A percentile compares a stretch with the other conserved stretches of the same genome.
Evolutionary conservation across 2,113 vertebrate species (phyloP).

Genomic region (Prinia subflava): DNA sequence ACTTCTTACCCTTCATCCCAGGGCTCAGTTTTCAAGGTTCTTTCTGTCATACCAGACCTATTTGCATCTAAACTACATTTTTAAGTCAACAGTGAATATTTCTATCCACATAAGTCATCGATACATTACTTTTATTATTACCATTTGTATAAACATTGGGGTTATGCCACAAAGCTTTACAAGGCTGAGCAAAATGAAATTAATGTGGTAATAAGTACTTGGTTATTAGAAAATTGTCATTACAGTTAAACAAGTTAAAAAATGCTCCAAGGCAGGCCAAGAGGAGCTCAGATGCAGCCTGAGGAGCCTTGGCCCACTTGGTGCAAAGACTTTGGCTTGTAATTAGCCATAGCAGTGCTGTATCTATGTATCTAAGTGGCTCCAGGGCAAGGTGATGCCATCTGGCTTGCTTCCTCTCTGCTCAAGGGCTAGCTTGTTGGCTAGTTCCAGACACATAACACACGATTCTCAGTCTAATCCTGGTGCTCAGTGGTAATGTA

Average conservation of each 20-base stretch:
- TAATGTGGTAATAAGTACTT: neutral
- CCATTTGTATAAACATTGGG: neutral
- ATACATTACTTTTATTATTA: neutral
- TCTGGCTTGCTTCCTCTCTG: neutral
- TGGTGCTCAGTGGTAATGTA: neutral
- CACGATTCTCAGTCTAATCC: neutral
- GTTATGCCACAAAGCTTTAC: neutral
- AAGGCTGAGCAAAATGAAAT: neutral
- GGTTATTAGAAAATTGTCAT: neutral
- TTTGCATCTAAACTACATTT: neutral
- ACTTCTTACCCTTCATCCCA: neutral
- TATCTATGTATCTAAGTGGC: neutral
- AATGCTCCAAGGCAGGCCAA: neutral
- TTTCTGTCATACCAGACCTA: neutral
- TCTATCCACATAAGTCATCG: neutral
- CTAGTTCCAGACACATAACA: fast-evolving
- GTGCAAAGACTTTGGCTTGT: neutral
- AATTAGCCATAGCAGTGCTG: neutral
- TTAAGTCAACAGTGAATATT: neutral
- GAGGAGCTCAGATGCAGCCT: neutral
- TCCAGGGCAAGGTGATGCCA: neutral
- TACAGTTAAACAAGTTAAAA: neutral
- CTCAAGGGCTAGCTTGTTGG: neutral
- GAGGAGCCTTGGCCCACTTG: neutral
- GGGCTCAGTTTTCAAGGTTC: neutral